phyloP scores from a whole-genome alignment of 2,797 vertebrate species.

The Notolepis coatsorum region DNA sequence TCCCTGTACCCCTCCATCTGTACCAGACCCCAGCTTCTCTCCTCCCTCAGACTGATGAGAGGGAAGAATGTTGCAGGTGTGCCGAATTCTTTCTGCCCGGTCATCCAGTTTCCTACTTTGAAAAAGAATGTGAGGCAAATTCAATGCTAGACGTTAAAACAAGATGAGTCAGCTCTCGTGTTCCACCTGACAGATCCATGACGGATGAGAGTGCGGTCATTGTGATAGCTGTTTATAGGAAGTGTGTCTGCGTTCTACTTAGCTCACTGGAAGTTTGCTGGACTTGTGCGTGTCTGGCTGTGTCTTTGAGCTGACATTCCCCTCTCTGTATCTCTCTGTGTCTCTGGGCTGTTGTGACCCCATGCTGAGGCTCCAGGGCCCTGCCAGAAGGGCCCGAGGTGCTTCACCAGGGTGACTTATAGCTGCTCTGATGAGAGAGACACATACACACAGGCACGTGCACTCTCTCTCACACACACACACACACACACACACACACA shows the following conservation, averaged over 20 bases:
- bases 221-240: too few species aligned
- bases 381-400: slow-evolving; percentile 65
- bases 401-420: slow-evolving; percentile 75
- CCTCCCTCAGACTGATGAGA: slow-evolving; percentile 76
- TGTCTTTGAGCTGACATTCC: slow-evolving; percentile 80
- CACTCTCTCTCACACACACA: slow-evolving; percentile 8
- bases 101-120: slow-evolving; percentile 44
- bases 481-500: background rate
- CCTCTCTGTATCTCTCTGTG: slow-evolving; percentile 36
- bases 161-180: too few species aligned
- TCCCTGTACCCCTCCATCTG: slow-evolving; percentile 69
- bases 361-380: slow-evolving; percentile 70
- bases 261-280: slow-evolving; percentile 6
- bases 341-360: slow-evolving; percentile 70
- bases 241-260: background rate
- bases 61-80: slow-evolving; percentile 63
- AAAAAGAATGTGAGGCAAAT: too few species aligned
- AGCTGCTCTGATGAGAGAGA: slow-evolving; percentile 56
- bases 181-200: too few species aligned
- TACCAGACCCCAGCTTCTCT: slow-evolving; percentile 25
- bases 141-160: too few species aligned
- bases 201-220: too few species aligned
- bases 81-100: slow-evolving; percentile 23
- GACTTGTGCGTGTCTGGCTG: slow-evolving; percentile 51
- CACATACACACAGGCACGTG: slow-evolving; percentile 30